These are phyloP conservation scores for Trachymyrmex septentrionalis DNA, from an alignment of 1,140 invertebrate species.

Conservation along the genomic window DNA sequence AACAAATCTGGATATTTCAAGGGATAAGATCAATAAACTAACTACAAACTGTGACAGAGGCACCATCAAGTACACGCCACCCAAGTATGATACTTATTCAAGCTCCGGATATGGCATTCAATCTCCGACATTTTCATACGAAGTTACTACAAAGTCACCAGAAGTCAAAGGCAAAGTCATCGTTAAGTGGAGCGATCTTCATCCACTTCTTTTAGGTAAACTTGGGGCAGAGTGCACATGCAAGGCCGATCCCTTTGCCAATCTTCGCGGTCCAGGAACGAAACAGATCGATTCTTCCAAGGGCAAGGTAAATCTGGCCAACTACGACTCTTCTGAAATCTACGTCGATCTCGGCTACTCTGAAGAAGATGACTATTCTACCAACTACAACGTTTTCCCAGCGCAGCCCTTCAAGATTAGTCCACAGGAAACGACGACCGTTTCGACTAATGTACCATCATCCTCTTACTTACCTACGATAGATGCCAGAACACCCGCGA, in stretches of 20 bases:
- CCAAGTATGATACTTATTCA: constrained; percentile 56
- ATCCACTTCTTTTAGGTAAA: constrained; percentile 90
- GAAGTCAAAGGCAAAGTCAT: constrained; percentile 87
- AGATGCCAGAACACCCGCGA: not conserved
- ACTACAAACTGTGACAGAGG: constrained; percentile 78
- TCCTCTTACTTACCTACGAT: constrained; percentile 69
- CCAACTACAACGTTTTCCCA: not conserved
- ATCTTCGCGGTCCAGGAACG: constrained; percentile 78
- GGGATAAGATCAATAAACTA: constrained; percentile 69
- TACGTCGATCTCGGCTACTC: constrained; percentile 82
- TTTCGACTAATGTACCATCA: not conserved
- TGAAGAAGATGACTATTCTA: constrained; percentile 51
- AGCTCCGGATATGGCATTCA: not conserved
- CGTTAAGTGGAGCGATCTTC: constrained; percentile 89
- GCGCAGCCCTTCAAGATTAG: constrained; percentile 53
- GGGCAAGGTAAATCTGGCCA: constrained; percentile 81
- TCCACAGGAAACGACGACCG: not conserved
- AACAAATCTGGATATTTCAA: constrained; percentile 61
- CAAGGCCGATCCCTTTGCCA: constrained; percentile 88
- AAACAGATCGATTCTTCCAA: constrained; percentile 80
- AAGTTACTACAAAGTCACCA: constrained; percentile 62
- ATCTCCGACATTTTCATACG: constrained; percentile 49
- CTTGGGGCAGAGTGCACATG: constrained; percentile 92
- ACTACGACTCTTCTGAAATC: constrained; percentile 84
- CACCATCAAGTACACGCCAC: constrained; percentile 78